Evolutionary conservation across 2,113 vertebrate genomes (phyloP).

Genomic region (Lophotis ruficrista): DNA sequence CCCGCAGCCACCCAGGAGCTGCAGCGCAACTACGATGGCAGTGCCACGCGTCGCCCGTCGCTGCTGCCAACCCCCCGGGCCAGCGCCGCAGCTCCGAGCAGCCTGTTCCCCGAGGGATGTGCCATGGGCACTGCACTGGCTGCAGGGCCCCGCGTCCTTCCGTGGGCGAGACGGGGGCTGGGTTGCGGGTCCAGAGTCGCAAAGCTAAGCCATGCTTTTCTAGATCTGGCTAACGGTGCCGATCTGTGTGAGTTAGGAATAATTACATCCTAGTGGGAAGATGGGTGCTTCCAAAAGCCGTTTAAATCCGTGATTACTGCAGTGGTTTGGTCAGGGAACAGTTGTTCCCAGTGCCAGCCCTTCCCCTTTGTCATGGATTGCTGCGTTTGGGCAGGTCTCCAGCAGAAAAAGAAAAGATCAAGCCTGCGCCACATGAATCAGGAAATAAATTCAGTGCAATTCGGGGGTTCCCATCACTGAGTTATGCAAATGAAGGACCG

Average conservation of each 20-base stretch:
- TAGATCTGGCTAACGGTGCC: neutral
- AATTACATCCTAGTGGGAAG: neutral
- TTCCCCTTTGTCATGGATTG: neutral
- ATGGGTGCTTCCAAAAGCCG: neutral
- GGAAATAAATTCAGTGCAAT: neutral
- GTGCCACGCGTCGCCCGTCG: accelerated
- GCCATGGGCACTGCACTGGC: no score
- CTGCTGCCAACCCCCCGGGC: accelerated
- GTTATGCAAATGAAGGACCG: accelerated
- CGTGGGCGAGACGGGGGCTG: neutral
- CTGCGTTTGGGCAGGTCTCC: slow-evolving; percentile 1
- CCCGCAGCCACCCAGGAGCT: neutral
- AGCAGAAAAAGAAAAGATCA: neutral
- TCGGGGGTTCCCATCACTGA: neutral
- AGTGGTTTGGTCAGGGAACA: neutral
- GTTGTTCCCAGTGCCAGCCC: neutral
- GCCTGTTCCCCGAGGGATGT: accelerated
- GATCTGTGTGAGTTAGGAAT: neutral
- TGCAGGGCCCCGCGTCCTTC: neutral
- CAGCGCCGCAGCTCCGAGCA: neutral
- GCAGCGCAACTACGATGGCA: accelerated
- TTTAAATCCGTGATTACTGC: neutral
- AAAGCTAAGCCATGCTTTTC: neutral
- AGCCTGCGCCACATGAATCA: neutral
- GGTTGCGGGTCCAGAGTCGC: accelerated